Evolutionary conservation across 2,888 invertebrate species (phyloP).

Genomic region (Lissocephala sabroskyi): DNA sequence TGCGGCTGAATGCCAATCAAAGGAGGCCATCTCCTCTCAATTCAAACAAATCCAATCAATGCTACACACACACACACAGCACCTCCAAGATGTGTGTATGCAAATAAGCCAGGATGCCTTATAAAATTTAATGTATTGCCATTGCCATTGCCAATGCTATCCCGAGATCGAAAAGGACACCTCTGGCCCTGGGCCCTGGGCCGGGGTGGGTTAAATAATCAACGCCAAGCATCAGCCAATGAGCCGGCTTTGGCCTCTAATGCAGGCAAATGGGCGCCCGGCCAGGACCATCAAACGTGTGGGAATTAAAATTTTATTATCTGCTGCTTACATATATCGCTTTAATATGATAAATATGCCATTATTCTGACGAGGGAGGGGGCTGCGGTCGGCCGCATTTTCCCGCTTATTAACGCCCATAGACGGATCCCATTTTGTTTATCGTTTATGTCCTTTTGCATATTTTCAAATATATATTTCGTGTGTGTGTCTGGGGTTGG

Average conservation of each 20-base stretch:
- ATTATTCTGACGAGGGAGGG: too few species aligned
- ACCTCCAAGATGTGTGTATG: constrained; percentile 12
- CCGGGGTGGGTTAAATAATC: background rate
- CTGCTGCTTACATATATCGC: background rate
- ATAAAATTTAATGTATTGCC: constrained; percentile 29
- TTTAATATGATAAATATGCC: constrained; percentile 2
- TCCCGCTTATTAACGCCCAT: too few species aligned
- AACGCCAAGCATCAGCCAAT: background rate
- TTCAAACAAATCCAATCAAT: constrained; percentile 63
- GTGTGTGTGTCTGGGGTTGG: background rate
- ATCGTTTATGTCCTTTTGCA: background rate
- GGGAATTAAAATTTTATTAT: constrained; percentile 59
- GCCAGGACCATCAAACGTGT: constrained; percentile 42
- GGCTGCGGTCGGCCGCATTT: too few species aligned
- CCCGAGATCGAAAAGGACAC: too few species aligned
- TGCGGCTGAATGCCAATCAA: background rate
- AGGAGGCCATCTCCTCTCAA: constrained; percentile 13
- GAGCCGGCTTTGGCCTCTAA: constrained; percentile 9
- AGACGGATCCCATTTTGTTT: background rate
- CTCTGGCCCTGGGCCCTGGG: background rate
- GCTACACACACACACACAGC: constrained; percentile 15
- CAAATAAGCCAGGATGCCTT: constrained; percentile 20
- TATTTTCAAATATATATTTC: background rate
- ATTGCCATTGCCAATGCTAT: background rate
- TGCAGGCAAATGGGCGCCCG: constrained; percentile 15